Conservation (phyloP, 2,888 invertebrate genomes). For the Tanypteryx hageni region DNA sequence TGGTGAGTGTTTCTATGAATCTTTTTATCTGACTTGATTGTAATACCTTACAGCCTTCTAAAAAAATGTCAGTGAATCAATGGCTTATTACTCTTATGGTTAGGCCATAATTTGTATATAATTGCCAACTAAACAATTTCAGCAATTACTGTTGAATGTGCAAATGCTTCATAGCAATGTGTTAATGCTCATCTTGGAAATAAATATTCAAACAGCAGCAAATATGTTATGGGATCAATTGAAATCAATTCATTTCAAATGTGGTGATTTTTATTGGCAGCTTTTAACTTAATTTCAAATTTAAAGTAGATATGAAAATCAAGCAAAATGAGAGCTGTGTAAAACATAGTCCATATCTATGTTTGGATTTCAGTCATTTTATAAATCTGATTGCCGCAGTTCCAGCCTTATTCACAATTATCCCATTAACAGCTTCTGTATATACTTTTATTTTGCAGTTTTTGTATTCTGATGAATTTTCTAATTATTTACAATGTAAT, state of each 20-base stretch:
- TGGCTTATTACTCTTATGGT: too few relatives aligned
- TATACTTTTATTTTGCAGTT: background rate
- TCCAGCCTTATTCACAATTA: background rate
- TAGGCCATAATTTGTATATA: too few relatives aligned
- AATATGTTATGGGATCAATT: too few relatives aligned
- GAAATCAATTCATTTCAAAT: background rate
- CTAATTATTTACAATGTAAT: background rate
- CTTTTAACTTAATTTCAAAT: background rate
- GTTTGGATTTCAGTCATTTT: background rate
- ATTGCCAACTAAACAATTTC: too few relatives aligned
- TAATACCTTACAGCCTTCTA: too few relatives aligned
- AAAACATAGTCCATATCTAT: background rate
- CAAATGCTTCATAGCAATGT: too few relatives aligned
- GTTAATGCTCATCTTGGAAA: too few relatives aligned
- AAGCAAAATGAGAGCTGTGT: background rate
- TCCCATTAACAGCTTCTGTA: background rate
- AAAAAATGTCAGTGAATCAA: too few relatives aligned
- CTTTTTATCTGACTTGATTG: too few relatives aligned
- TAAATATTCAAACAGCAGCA: too few relatives aligned
- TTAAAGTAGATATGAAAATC: background rate
- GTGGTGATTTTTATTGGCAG: background rate
- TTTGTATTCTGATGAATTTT: background rate
- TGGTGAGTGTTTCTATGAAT: too few relatives aligned
- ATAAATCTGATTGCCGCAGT: background rate
- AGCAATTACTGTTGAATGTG: too few relatives aligned